phyloP scores from a whole-genome alignment of 2,888 invertebrate species.

The Zelleria hepariella region DNA sequence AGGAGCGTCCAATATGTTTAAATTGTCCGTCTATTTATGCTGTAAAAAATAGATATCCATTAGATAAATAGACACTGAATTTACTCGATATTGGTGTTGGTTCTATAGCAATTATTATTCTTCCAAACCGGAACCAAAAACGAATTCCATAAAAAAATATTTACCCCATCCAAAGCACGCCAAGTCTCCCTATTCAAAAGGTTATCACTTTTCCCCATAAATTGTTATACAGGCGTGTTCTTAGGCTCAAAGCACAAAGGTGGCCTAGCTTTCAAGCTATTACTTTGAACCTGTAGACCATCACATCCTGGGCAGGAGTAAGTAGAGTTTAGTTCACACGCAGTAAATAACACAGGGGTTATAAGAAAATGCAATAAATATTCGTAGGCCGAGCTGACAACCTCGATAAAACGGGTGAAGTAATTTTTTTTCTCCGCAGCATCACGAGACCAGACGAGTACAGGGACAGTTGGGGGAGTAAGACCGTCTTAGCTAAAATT shows the following conservation, averaged over 20 bases:
- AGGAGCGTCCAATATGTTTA: no score
- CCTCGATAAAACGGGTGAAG: slow-evolving; percentile 11
- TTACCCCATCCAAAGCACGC: background rate
- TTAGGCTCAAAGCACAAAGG: background rate
- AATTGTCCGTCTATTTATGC: no score
- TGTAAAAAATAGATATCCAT: no score
- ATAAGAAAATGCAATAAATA: slow-evolving; percentile 12
- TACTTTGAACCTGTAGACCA: background rate
- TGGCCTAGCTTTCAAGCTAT: background rate
- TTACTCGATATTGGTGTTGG: no score
- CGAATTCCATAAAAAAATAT: background rate
- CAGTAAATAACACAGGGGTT: slow-evolving; percentile 6
- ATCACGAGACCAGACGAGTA: slow-evolving; percentile 4
- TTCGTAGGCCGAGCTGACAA: slow-evolving; percentile 8
- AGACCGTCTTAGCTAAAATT: no score
- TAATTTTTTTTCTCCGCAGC: slow-evolving; percentile 6
- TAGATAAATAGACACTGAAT: no score
- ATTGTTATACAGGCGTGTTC: background rate
- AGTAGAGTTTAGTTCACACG: background rate
- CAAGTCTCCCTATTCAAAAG: background rate
- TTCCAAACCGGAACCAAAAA: no score
- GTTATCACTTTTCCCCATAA: background rate
- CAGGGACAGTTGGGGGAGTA: no score
- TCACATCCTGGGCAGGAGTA: background rate
- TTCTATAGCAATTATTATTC: no score